Conservation (phyloP, 2,888 invertebrate species). For the Leptodirus hochenwartii region DNA sequence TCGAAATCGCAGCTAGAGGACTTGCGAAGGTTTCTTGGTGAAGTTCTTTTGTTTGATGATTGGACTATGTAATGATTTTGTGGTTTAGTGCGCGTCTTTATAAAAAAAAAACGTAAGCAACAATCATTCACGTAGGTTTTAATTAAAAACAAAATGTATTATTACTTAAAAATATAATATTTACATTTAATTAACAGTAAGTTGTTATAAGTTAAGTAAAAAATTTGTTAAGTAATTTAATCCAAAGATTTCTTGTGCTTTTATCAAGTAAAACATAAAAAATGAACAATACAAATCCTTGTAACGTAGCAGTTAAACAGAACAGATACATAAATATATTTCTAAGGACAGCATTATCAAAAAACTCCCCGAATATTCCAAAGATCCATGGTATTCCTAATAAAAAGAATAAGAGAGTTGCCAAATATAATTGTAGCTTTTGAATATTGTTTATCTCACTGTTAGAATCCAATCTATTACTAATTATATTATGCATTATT, state of each 20-base stretch:
- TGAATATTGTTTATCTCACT: slow-evolving; percentile 14
- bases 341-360: slow-evolving; percentile 15
- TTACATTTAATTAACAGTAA: no score
- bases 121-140: no score
- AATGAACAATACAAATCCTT: slow-evolving; percentile 41
- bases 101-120: no score
- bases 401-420: slow-evolving; percentile 38
- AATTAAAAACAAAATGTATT: no score
- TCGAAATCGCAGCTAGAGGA: no score
- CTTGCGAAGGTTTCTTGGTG: no score
- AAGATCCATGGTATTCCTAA: slow-evolving; percentile 43
- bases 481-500: slow-evolving; percentile 33
- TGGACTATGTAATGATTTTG: no score
- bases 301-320: slow-evolving; percentile 33
- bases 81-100: no score
- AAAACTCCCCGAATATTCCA: slow-evolving; percentile 31
- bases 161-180: no score
- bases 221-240: slow-evolving; percentile 18
- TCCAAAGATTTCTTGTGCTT: slow-evolving; percentile 37
- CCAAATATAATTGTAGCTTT: slow-evolving; percentile 36
- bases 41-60: no score
- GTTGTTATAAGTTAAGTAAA: no score
- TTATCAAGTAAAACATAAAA: slow-evolving; percentile 41
- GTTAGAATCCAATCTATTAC: slow-evolving; percentile 17
- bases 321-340: slow-evolving; percentile 29